Evolutionary conservation across 2,888 invertebrate genomes (phyloP), one percentile per base, ranked within the genome.

Genomic region (Ecdyonurus torrentis): DNA sequence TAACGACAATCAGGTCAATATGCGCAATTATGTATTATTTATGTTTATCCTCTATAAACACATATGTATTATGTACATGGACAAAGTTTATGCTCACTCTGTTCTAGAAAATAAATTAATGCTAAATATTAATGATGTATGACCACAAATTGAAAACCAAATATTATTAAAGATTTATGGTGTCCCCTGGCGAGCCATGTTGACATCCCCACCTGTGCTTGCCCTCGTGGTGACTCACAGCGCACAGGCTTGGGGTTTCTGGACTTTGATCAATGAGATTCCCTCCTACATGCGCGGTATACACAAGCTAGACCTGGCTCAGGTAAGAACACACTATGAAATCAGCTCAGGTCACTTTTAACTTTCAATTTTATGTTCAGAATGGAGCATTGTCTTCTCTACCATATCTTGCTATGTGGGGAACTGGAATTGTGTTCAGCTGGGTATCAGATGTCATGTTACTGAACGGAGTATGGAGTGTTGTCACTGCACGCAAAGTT

Each of bases 171-270:
- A 85, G 83, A 74, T 72, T 68, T 72, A 78, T 67, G 71, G 78
- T 15, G 87, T 86, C 1, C 91, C 91, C 0, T 91, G 91, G 91
- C 69, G 70, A n/a, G 74, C 77, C 37, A 85, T 88, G n/a, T 71
- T 82, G 2, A 82, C 80, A 0, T 87, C 86, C 0, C 67, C 80
- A 1, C 86, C 86, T 0, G 80, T 87, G 71, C 84, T 86, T 82
- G 83, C 89, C 0, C 77, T 91, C 2, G 72, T 88, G 1, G 70
- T 86, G 1, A 82, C 84, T 0, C 90, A 91, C 70, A 81, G 84
- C 66, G 83, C 86, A 0, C 87, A 90, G 68, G 85, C 83, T 69
- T 86, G 89, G 81, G 90, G 90, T 25, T 90, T 88, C 75, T 91
- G 89, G 86, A 89, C 89, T 24, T 75, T 91, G 25, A 77, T 91